Evolutionary conservation across 2,888 invertebrate genomes (phyloP).

Genomic region (Diaperis boleti): DNA sequence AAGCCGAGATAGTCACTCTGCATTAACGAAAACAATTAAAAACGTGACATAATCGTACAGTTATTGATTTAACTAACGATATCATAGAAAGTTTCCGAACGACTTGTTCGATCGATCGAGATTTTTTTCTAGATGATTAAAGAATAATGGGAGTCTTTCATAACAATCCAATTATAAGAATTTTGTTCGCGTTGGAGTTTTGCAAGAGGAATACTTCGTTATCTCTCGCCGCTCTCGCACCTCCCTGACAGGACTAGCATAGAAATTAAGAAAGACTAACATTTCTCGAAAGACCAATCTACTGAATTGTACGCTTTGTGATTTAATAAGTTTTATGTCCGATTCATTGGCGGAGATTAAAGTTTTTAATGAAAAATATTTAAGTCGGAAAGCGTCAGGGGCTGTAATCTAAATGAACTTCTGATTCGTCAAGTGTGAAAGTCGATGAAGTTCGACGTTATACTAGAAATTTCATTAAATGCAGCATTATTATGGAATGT

Average conservation of each 20-base stretch:
- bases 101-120: conserved; percentile 19
- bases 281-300: conserved; percentile 62
- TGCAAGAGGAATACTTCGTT: conserved; percentile 41
- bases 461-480: no score
- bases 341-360: conserved; percentile 60
- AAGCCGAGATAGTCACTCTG: conserved; percentile 9
- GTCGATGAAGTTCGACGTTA: no score
- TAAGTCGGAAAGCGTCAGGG: conserved; percentile 39
- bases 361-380: conserved; percentile 60
- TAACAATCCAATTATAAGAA: conserved; percentile 41
- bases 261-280: conserved; percentile 57
- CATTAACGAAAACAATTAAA: conserved; percentile 35
- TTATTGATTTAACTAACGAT: conserved; percentile 30
- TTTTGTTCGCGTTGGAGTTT: conserved; percentile 30
- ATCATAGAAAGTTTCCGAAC: conserved; percentile 25
- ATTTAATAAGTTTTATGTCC: conserved; percentile 59
- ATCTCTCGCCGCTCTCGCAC: conserved; percentile 47
- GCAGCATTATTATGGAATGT: no score
- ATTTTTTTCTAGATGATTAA: conserved; percentile 34
- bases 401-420: background rate
- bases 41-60: conserved; percentile 33
- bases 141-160: conserved; percentile 39
- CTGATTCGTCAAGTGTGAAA: no score
- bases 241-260: conserved; percentile 54
- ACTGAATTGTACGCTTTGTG: conserved; percentile 59